phyloP scores from a whole-genome alignment of 92 coral and sea anemone genomes.

The Heteractis magnifica region DNA sequence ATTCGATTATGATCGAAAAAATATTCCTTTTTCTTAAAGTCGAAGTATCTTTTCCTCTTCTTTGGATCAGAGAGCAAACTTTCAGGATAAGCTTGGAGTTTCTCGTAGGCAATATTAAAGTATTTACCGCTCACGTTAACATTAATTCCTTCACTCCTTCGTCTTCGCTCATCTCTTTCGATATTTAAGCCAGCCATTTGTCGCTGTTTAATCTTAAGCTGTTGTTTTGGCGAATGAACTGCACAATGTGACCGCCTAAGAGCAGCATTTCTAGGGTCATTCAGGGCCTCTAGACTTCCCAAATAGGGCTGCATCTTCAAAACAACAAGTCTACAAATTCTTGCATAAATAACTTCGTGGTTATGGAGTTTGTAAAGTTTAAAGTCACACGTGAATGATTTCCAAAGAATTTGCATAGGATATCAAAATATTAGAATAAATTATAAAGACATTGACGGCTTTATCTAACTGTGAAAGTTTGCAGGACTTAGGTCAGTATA shows the following conservation, averaged over 20 bases:
- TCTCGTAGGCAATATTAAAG: constrained; percentile 24
- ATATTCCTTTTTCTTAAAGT: constrained; percentile 38
- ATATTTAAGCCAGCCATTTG: background rate
- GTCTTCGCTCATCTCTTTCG: background rate
- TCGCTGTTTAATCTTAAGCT: background rate
- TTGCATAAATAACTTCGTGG: background rate
- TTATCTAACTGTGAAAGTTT: too few species aligned
- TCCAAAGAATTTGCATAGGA: background rate
- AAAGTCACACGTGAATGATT: background rate
- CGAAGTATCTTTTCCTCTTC: constrained; percentile 42
- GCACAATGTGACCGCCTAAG: background rate
- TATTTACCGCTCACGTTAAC: constrained; percentile 61
- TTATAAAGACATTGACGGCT: too few species aligned
- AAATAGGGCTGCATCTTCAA: constrained; percentile 25
- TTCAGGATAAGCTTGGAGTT: constrained; percentile 43
- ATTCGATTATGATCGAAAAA: constrained; percentile 61
- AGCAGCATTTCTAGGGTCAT: constrained; percentile 15
- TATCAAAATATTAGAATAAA: too few species aligned
- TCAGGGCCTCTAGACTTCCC: constrained; percentile 26
- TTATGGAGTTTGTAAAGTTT: background rate
- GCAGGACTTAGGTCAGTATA: too few species aligned
- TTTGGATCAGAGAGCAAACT: constrained; percentile 42
- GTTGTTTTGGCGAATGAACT: background rate
- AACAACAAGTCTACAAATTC: background rate
- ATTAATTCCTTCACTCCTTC: constrained; percentile 14